Percentiles rank a stretch among this genome's conserved stretches.
Conservation (phyloP, 2,797 vertebrate genomes). For the Meda fulgida region DNA sequence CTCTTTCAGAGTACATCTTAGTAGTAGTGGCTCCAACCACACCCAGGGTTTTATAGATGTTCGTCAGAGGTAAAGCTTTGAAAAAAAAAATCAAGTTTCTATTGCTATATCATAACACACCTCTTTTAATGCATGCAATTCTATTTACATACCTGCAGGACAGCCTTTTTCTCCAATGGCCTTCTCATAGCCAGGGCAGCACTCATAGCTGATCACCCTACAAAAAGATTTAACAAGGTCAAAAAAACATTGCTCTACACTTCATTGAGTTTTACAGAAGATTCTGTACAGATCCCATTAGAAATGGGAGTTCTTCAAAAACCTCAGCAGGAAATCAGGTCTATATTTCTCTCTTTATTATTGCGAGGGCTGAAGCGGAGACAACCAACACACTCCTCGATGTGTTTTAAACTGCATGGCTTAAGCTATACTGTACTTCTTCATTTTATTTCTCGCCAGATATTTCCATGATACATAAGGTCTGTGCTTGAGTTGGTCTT, state of each 20-base stretch:
- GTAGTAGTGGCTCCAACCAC: constrained; percentile 90
- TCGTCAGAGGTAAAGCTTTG: constrained; percentile 89
- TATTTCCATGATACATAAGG: constrained; percentile 69
- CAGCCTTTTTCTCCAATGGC: constrained; percentile 94
- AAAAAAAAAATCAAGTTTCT: constrained; percentile 40
- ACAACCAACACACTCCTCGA: constrained; percentile 10
- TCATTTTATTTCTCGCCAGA: constrained; percentile 48
- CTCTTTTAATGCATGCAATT: background rate
- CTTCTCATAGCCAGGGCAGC: constrained; percentile 96
- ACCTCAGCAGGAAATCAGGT: background rate
- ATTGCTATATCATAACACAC: background rate
- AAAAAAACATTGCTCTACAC: background rate
- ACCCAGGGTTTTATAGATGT: constrained; percentile 93
- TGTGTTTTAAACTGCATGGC: constrained; percentile 22
- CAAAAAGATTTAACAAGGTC: constrained; percentile 26
- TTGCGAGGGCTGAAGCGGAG: background rate
- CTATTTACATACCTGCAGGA: constrained; percentile 85
- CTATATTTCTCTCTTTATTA: constrained; percentile 35
- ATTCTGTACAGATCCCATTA: background rate
- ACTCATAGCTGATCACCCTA: constrained; percentile 95
- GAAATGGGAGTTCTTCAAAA: constrained; percentile 34
- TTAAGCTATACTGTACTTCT: constrained; percentile 31
- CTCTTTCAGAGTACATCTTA: constrained; percentile 92
- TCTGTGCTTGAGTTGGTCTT: constrained; percentile 55
- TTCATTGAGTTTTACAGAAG: background rate